A percentile compares a stretch with the other conserved stretches of the same genome.
phyloP scores from a whole-genome alignment of 2,888 invertebrate genomes.

The Athripsodes cinereus region DNA sequence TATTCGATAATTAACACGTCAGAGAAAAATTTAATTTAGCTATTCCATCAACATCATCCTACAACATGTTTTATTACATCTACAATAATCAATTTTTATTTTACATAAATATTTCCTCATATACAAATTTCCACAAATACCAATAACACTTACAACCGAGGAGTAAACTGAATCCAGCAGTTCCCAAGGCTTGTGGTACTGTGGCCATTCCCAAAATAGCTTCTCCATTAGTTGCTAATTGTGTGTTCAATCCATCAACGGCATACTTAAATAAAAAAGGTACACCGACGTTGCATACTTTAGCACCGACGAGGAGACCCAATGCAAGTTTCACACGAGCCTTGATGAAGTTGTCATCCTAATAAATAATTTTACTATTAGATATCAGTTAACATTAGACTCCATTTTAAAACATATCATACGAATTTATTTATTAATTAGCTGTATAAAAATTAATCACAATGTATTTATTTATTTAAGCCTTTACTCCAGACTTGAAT shows the following conservation, averaged over 20 bases:
- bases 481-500: not conserved
- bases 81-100: too few species aligned
- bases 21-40: too few species aligned
- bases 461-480: not conserved
- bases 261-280: conserved; percentile 95
- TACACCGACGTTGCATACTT: conserved; percentile 84
- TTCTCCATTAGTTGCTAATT: conserved; percentile 43
- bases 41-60: too few species aligned
- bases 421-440: not conserved
- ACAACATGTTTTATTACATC: too few species aligned
- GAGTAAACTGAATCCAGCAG: conserved; percentile 72
- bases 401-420: not conserved
- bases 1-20: too few species aligned
- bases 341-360: conserved; percentile 70
- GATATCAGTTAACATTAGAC: too few species aligned
- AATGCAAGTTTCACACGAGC: conserved; percentile 79
- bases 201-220: conserved; percentile 67
- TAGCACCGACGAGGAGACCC: conserved; percentile 72
- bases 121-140: too few species aligned
- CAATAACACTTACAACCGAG: conserved; percentile 75
- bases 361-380: conserved; percentile 29
- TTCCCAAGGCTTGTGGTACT: conserved; percentile 73
- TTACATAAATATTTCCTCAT: too few species aligned
- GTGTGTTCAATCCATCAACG: conserved; percentile 77
- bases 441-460: not conserved